These are phyloP conservation scores for Philereme transversata DNA, from an alignment of 2,888 invertebrate genomes.

Conservation along the genomic window DNA sequence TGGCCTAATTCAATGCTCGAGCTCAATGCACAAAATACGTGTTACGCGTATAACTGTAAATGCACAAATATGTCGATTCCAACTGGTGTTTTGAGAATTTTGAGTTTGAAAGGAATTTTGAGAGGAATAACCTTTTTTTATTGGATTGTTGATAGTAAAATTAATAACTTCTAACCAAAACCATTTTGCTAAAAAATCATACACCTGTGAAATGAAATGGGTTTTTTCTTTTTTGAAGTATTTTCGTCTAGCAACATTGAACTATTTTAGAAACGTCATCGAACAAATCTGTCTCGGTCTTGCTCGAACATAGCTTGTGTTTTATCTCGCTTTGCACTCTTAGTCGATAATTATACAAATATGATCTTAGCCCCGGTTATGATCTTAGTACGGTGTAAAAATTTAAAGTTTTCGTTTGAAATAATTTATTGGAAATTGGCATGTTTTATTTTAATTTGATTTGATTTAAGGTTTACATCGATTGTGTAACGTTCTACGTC, in stretches of 20 bases:
- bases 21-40: slow-evolving; percentile 84
- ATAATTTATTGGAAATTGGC: too few relatives aligned
- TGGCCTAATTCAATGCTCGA: slow-evolving; percentile 84
- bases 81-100: slow-evolving; percentile 38
- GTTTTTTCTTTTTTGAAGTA: slow-evolving; percentile 46
- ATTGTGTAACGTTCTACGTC: too few relatives aligned
- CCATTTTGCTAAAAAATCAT: slow-evolving; percentile 74
- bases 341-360: background rate
- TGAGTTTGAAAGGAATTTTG: slow-evolving; percentile 11
- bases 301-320: background rate
- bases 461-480: too few relatives aligned
- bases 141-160: slow-evolving; percentile 50
- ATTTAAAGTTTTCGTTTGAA: too few relatives aligned
- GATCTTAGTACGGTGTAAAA: too few relatives aligned
- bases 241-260: slow-evolving; percentile 48
- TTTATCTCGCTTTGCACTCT: slow-evolving; percentile 6
- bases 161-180: slow-evolving; percentile 70
- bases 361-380: too few relatives aligned
- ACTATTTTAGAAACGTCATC: slow-evolving; percentile 31
- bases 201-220: slow-evolving; percentile 66
- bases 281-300: slow-evolving; percentile 5
- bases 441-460: too few relatives aligned
- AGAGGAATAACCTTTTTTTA: slow-evolving; percentile 34
- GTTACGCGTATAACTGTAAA: slow-evolving; percentile 84
- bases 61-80: slow-evolving; percentile 70